Evolutionary conservation across 2,797 vertebrate genomes (phyloP).

Genomic region (Crocidura indochinensis): DNA sequence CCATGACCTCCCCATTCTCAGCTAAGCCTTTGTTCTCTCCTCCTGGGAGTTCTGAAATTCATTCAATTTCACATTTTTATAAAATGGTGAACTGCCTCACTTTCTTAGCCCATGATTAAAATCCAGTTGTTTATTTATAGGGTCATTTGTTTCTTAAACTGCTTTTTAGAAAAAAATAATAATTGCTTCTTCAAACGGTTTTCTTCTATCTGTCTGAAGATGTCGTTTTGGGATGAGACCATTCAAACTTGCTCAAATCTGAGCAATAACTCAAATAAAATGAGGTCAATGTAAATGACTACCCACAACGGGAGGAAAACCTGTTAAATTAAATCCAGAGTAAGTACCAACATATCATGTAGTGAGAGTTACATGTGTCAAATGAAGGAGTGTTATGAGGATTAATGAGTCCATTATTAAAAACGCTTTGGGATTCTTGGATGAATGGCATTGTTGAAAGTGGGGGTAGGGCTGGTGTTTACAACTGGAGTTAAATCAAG

Average conservation of each 20-base stretch:
- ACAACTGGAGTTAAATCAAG: constrained; percentile 78
- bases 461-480: constrained; percentile 78
- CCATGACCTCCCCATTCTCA: not conserved
- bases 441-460: constrained; percentile 78
- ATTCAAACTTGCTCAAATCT: constrained; percentile 88
- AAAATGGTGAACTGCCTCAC: constrained; percentile 75
- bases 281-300: constrained; percentile 90
- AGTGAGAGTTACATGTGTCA: constrained; percentile 85
- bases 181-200: constrained; percentile 88
- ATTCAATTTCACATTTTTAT: constrained; percentile 79
- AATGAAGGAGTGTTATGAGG: constrained; percentile 84
- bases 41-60: constrained; percentile 80
- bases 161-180: constrained; percentile 83
- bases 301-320: constrained; percentile 80
- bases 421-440: constrained; percentile 81
- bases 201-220: constrained; percentile 88
- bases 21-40: constrained; percentile 46
- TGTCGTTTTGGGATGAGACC: constrained; percentile 88
- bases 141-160: constrained; percentile 85
- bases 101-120: constrained; percentile 83
- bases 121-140: constrained; percentile 88
- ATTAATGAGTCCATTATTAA: constrained; percentile 86
- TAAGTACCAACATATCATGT: constrained; percentile 86
- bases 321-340: constrained; percentile 88
- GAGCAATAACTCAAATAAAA: constrained; percentile 89